Evolutionary conservation across 2,888 invertebrate species (phyloP).

Genomic region (Dexiosoma caninum): DNA sequence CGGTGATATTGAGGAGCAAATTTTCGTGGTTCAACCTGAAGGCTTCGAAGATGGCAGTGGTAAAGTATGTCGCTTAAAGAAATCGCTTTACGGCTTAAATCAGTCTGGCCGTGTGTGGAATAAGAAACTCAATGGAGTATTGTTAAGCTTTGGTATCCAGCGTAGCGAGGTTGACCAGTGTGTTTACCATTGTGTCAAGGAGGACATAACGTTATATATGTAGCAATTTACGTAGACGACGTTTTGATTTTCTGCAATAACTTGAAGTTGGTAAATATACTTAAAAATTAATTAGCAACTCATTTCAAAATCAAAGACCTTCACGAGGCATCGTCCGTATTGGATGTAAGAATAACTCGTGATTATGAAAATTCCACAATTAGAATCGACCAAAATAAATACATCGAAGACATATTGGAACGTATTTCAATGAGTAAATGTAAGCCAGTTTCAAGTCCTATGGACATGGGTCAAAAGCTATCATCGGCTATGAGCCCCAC

Average conservation of each 20-base stretch:
- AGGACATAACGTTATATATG: conserved; percentile 2
- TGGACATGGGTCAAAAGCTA: background rate
- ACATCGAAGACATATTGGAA: conserved; percentile 28
- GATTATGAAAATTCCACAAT: background rate
- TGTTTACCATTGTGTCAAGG: conserved; percentile 8
- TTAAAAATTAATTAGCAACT: conserved; percentile 7
- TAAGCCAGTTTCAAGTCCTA: background rate
- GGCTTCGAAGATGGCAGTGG: conserved; percentile 53
- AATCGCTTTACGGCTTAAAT: conserved; percentile 27
- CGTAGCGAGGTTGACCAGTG: conserved; percentile 43
- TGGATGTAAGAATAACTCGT: conserved; percentile 31
- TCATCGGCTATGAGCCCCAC: background rate
- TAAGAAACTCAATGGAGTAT: conserved; percentile 21
- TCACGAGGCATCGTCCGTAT: conserved; percentile 8
- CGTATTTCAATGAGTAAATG: conserved; percentile 36
- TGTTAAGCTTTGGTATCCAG: conserved; percentile 27
- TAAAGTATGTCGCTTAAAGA: conserved; percentile 18
- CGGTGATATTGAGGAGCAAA: conserved; percentile 51
- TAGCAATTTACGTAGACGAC: conserved; percentile 50
- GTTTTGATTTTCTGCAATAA: conserved; percentile 20
- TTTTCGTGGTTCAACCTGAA: conserved; percentile 56
- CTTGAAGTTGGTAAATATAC: background rate
- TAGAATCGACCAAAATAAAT: conserved; percentile 45
- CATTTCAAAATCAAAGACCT: conserved; percentile 26
- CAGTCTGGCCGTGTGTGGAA: conserved; percentile 36